A percentile compares a stretch with the other conserved stretches of the same genome.
These are phyloP conservation scores for Hydropsyche tenuis DNA, from an alignment of 1,140 invertebrate species.

Conservation along the genomic window DNA sequence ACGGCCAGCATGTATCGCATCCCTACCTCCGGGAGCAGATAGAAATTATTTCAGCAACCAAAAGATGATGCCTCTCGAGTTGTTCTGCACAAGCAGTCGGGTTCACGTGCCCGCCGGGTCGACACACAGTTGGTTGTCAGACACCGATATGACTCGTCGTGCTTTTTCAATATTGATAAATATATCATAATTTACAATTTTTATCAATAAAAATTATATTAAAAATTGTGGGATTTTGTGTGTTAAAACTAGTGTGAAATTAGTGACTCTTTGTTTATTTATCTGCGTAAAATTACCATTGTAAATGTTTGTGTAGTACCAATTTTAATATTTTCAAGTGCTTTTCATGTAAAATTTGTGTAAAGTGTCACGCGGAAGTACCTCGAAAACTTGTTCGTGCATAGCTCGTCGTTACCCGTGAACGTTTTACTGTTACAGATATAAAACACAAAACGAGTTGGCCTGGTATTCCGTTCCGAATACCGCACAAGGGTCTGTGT, in stretches of 20 bases:
- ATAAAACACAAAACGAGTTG: conserved; percentile 38
- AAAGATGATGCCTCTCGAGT: conserved; percentile 31
- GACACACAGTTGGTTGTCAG: background rate
- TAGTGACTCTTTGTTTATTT: too few species aligned
- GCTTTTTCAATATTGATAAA: background rate
- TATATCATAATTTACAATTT: too few species aligned
- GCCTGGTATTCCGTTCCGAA: conserved; percentile 43
- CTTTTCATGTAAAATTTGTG: background rate
- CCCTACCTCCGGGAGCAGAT: background rate
- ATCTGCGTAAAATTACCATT: background rate
- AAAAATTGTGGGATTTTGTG: too few species aligned
- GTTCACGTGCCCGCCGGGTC: conserved; percentile 9
- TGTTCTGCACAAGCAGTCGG: conserved; percentile 33
- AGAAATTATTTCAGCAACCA: conserved; percentile 24
- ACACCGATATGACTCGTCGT: conserved; percentile 22
- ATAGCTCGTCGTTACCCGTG: conserved; percentile 8
- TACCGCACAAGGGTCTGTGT: conserved; percentile 25
- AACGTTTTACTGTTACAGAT: conserved; percentile 42
- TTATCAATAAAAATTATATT: too few species aligned
- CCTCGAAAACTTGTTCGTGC: conserved; percentile 26
- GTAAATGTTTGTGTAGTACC: background rate
- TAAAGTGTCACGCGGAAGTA: conserved; percentile 35
- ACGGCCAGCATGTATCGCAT: background rate
- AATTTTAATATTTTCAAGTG: conserved; percentile 1
- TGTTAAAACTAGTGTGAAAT: too few species aligned